These are phyloP conservation scores for Spermophilus dauricus DNA, from an alignment of 2,113 vertebrate genomes.

Conservation along the genomic window DNA sequence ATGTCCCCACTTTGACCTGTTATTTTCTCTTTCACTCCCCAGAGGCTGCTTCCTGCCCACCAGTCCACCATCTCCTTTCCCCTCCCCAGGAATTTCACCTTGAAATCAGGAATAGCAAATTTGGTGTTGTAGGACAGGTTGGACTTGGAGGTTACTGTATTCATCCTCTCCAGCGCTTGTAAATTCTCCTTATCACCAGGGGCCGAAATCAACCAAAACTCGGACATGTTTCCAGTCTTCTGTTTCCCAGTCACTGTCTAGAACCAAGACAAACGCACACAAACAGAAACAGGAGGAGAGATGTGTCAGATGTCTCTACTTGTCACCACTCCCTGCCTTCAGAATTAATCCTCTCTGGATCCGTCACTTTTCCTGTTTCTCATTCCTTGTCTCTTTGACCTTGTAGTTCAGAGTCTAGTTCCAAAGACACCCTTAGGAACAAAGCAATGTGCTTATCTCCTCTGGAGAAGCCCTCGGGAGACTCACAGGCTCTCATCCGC, in stretches of 20 bases:
- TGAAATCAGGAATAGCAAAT: conserved; percentile 96
- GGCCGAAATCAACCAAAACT: conserved; percentile 97
- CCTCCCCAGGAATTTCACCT: conserved; percentile 88
- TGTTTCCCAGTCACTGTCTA: conserved; percentile 60
- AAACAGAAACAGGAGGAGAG: conserved; percentile 69
- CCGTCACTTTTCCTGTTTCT: not conserved
- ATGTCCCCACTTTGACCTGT: not conserved
- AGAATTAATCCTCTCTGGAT: conserved; percentile 14
- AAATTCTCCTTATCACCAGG: conserved; percentile 95
- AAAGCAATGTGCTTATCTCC: not conserved
- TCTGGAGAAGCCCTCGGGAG: not conserved
- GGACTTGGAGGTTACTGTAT: conserved; percentile 91
- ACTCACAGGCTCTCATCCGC: not conserved
- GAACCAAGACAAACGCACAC: conserved; percentile 13
- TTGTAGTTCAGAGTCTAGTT: not conserved
- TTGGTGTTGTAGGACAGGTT: conserved; percentile 92
- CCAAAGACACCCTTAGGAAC: not conserved
- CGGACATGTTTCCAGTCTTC: conserved; percentile 89
- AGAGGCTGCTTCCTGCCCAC: not conserved
- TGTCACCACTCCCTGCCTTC: not conserved
- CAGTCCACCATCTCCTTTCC: not conserved
- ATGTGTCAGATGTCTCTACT: not conserved
- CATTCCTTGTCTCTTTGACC: not conserved
- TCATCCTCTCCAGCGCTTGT: conserved; percentile 94
- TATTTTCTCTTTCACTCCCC: not conserved